phyloP scores from a whole-genome alignment of 2,888 invertebrate genomes.

The Sussaba pulchella region DNA sequence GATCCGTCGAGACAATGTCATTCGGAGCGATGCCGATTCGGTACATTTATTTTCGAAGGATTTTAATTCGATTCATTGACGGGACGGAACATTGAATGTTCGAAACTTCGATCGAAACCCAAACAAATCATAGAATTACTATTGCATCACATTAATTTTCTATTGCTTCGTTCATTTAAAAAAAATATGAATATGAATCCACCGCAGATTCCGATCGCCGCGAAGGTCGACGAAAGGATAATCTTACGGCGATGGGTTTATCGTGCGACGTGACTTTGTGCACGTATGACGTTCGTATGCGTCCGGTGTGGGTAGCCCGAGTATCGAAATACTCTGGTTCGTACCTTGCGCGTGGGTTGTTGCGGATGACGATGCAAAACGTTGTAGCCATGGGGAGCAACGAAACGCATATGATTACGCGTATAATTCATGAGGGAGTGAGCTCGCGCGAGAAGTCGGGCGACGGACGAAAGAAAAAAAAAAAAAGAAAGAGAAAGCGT shows the following conservation, averaged over 20 bases:
- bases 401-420: background rate
- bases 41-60: too few species aligned
- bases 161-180: too few species aligned
- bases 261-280: background rate
- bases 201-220: background rate
- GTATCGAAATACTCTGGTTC: background rate
- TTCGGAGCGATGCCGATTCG: too few species aligned
- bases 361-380: conserved; percentile 9
- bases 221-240: background rate
- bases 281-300: background rate
- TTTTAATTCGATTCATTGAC: too few species aligned
- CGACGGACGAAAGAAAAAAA: background rate
- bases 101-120: too few species aligned
- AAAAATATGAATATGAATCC: too few species aligned
- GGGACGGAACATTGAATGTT: too few species aligned
- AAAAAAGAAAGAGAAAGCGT: background rate
- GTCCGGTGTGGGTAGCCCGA: background rate
- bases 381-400: conserved; percentile 12
- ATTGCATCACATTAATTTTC: too few species aligned
- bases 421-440: conserved; percentile 39
- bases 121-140: too few species aligned
- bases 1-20: too few species aligned
- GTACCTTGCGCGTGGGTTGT: background rate
- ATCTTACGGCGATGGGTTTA: background rate
- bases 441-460: background rate